Evolutionary conservation across 2,113 vertebrate genomes (phyloP).

Genomic region (Gopherus flavomarginatus): DNA sequence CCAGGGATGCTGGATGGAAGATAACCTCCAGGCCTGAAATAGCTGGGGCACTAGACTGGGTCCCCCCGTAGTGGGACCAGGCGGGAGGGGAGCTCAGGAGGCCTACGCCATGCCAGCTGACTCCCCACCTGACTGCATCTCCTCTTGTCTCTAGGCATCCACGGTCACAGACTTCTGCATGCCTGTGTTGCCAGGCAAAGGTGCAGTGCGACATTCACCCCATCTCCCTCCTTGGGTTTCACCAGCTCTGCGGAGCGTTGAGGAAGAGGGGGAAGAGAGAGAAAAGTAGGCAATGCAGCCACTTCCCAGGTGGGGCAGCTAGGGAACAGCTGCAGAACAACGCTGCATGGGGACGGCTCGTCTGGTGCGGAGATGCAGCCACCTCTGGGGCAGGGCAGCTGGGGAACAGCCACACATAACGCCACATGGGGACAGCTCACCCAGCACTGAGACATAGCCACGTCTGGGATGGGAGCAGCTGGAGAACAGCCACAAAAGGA

Average conservation of each 20-base stretch:
- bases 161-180: neutral
- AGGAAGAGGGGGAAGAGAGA: neutral
- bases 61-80: too few relatives aligned
- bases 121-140: neutral
- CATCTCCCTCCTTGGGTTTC: neutral
- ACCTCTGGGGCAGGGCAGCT: too few relatives aligned
- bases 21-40: neutral
- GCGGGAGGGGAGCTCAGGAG: neutral
- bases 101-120: neutral
- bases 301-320: neutral
- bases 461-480: neutral
- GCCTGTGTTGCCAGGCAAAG: neutral
- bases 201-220: neutral
- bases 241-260: neutral
- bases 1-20: neutral
- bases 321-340: neutral
- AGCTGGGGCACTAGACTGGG: neutral
- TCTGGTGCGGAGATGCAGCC: too few relatives aligned
- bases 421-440: neutral
- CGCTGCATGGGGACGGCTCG: too few relatives aligned
- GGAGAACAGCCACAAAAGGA: neutral
- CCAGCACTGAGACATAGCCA: neutral
- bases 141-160: neutral
- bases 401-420: too few relatives aligned
- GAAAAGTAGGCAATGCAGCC: neutral